Base-by-base conservation (phyloP, 1,140 invertebrate species). In the Trialeurodes vaporariorum region DNA sequence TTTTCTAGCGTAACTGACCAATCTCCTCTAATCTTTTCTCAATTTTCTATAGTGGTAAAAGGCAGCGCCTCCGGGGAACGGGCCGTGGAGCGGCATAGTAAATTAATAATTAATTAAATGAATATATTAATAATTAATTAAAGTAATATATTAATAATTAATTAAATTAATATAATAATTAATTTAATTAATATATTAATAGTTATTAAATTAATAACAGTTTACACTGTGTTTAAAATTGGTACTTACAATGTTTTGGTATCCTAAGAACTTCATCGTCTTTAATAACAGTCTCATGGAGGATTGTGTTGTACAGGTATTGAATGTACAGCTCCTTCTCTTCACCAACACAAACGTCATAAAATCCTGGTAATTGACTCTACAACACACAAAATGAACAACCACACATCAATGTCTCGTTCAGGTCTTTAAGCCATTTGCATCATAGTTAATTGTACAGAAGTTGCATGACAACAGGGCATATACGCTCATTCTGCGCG, bases 361-460 rank as follows among this genome's bases (percentile, higher is more conserved):
- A 98, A 79, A 99, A 98, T 26, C 96, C 96, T 40, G 95, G 91
- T 64, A 98, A 79, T 76, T 96, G 91, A 76, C 89, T 89, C 95
- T 98, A 78, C 61, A 85, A 83, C n/a, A n/a, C n/a, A n/a, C n/a
- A n/a, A n/a, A n/a, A n/a, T n/a, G n/a, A n/a, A n/a, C n/a, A n/a
- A n/a, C n/a, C n/a, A n/a, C n/a, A n/a, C n/a, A n/a, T n/a, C n/a
- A n/a, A n/a, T n/a, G n/a, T n/a, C n/a, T n/a, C n/a, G n/a, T n/a
- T n/a, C n/a, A 72, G 66, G 68, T 73, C 73, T 59, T 67, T 25
- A 59, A 63, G 26, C 22, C 21, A 61, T 40, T 66, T 66, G 27
- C 23, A 59, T 12, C 58, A 66, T 59, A 59, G 22, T 22, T 24
- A 22, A 22, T 23, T n/a, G n/a, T n/a, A 58, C 49, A 13, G 12